Conservation (phyloP, 2,888 invertebrate species). For the Drosophila dives region DNA sequence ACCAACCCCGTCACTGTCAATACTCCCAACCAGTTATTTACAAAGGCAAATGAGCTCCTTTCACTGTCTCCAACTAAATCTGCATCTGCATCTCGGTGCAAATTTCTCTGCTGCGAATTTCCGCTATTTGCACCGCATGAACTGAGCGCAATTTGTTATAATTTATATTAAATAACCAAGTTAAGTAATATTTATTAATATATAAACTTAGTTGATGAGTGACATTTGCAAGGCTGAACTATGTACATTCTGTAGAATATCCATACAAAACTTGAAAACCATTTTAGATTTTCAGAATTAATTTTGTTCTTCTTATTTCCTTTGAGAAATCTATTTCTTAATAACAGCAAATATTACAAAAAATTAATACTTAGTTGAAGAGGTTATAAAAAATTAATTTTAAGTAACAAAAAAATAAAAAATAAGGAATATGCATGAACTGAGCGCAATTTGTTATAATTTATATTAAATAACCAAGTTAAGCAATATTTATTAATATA, state of each 20-base stretch:
- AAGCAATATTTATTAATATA: too few relatives aligned
- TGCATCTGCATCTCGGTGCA: slow-evolving; percentile 10
- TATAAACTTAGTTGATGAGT: not conserved
- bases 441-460: too few relatives aligned
- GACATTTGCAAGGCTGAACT: not conserved
- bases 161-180: not conserved
- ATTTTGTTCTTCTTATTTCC: not conserved
- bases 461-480: too few relatives aligned
- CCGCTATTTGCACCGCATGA: slow-evolving; percentile 42
- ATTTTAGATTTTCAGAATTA: not conserved
- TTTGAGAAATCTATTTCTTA: not conserved
- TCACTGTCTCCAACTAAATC: not conserved
- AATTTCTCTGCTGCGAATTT: slow-evolving; percentile 39
- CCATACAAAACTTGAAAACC: too few relatives aligned
- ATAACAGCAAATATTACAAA: not conserved
- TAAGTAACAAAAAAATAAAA: not conserved
- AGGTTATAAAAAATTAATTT: not conserved
- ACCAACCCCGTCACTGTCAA: slow-evolving; percentile 54
- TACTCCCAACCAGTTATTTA: slow-evolving; percentile 62
- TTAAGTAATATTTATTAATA: not conserved
- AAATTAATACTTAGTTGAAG: not conserved
- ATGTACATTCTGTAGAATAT: not conserved
- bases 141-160: not conserved
- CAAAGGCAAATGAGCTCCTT: slow-evolving; percentile 32
- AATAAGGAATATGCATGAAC: too few relatives aligned